Conservation (phyloP, 1,140 invertebrate genomes). For the Calliopsis andreniformis region DNA sequence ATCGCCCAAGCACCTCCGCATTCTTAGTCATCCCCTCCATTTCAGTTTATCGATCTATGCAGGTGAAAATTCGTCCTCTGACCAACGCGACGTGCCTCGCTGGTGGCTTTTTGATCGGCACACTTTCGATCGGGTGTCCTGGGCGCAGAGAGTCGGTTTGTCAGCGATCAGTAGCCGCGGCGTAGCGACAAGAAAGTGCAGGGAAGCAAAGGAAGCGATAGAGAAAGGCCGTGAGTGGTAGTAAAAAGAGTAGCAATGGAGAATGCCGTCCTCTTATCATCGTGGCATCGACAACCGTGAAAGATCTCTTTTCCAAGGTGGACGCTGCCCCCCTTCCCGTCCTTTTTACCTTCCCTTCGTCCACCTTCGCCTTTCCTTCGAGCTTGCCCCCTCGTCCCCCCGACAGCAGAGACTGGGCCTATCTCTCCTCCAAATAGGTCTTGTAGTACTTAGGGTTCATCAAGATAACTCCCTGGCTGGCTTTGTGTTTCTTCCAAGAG, state of each 20-base stretch:
- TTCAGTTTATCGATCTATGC: too few species aligned
- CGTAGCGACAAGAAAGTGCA: conserved; percentile 60
- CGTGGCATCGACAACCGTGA: conserved; percentile 73
- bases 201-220: conserved; percentile 25
- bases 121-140: too few species aligned
- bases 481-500: conserved; percentile 70
- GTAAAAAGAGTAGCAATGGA: conserved; percentile 67
- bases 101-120: too few species aligned
- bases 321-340: conserved; percentile 28
- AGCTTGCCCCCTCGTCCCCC: background rate
- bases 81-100: too few species aligned
- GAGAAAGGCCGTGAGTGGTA: conserved; percentile 23
- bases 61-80: too few species aligned
- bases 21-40: too few species aligned
- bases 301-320: conserved; percentile 71
- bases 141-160: conserved; percentile 20
- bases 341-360: conserved; percentile 27
- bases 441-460: conserved; percentile 78
- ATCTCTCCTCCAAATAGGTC: conserved; percentile 75
- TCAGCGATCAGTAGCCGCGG: conserved; percentile 55
- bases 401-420: conserved; percentile 20
- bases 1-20: too few species aligned
- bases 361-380: conserved; percentile 34
- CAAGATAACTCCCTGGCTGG: conserved; percentile 74
- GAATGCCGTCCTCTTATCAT: conserved; percentile 70